Conservation (phyloP, 2,113 vertebrate genomes). For the Ceyx melanurus region DNA sequence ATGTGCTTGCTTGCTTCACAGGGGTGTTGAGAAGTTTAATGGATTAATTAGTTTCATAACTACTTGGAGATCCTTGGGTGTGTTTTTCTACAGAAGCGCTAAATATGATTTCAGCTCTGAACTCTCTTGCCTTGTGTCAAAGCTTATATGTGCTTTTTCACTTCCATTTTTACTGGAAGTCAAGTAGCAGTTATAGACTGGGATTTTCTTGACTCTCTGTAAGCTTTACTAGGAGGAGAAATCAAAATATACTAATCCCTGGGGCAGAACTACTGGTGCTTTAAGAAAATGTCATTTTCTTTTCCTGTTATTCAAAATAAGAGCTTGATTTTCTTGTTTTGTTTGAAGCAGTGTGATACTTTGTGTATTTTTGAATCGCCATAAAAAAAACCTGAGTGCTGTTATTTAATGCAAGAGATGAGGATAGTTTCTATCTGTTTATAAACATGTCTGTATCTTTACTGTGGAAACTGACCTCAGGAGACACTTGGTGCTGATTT, state of each 20-base stretch:
- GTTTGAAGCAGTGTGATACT: not conserved
- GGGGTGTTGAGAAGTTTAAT: constrained; percentile 51
- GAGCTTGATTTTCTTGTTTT: not conserved
- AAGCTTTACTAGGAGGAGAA: not conserved
- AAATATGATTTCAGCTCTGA: not conserved
- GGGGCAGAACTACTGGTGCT: not conserved
- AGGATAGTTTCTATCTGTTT: not conserved
- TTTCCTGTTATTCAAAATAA: not conserved
- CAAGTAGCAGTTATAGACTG: not conserved
- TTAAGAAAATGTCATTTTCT: not conserved
- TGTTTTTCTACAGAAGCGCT: not conserved
- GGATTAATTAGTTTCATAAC: constrained; percentile 35
- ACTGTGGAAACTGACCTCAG: not conserved
- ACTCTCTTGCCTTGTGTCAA: not conserved
- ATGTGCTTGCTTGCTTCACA: constrained; percentile 5
- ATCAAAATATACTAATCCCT: not conserved
- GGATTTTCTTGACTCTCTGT: not conserved
- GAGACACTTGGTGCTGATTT: not conserved
- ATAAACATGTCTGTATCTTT: not conserved
- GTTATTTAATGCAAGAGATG: not conserved
- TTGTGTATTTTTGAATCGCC: not conserved
- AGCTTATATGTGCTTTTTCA: not conserved
- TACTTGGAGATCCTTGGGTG: constrained; percentile 5
- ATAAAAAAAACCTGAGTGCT: not conserved
- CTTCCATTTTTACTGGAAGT: not conserved